Evolutionary conservation across 2,888 invertebrate species (phyloP).

Genomic region (Diaprepes abbreviatus): DNA sequence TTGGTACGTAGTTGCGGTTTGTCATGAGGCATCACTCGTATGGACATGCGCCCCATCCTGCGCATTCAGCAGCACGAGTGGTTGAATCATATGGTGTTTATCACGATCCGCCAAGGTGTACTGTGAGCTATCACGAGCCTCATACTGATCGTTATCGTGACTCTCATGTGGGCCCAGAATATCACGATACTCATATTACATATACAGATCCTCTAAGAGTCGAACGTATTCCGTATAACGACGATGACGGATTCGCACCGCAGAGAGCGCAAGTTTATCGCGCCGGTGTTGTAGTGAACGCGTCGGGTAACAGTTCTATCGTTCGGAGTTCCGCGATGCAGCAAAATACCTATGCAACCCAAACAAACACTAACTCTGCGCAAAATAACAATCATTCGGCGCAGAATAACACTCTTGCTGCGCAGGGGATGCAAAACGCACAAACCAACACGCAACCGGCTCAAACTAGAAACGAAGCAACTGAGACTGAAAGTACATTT

Average conservation of each 20-base stretch:
- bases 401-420: constrained; percentile 26
- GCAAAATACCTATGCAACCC: constrained; percentile 46
- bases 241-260: constrained; percentile 63
- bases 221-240: constrained; percentile 45
- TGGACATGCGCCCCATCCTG: constrained; percentile 36
- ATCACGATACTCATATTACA: constrained; percentile 43
- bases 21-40: constrained; percentile 47
- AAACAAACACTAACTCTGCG: constrained; percentile 26
- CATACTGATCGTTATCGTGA: constrained; percentile 41
- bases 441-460: constrained; percentile 24
- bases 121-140: constrained; percentile 47
- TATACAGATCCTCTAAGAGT: constrained; percentile 41
- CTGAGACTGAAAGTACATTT: constrained; percentile 16
- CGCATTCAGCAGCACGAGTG: constrained; percentile 62
- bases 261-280: constrained; percentile 59
- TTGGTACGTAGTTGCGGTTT: constrained; percentile 54
- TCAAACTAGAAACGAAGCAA: constrained; percentile 28
- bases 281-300: constrained; percentile 65
- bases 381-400: constrained; percentile 23
- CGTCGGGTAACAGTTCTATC: constrained; percentile 63
- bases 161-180: constrained; percentile 24
- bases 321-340: constrained; percentile 55
- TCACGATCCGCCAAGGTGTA: constrained; percentile 54
- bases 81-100: constrained; percentile 68
- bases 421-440: constrained; percentile 31